Evolutionary conservation across 2,797 vertebrate species (phyloP).

Genomic region (Clarias laeviceps): DNA sequence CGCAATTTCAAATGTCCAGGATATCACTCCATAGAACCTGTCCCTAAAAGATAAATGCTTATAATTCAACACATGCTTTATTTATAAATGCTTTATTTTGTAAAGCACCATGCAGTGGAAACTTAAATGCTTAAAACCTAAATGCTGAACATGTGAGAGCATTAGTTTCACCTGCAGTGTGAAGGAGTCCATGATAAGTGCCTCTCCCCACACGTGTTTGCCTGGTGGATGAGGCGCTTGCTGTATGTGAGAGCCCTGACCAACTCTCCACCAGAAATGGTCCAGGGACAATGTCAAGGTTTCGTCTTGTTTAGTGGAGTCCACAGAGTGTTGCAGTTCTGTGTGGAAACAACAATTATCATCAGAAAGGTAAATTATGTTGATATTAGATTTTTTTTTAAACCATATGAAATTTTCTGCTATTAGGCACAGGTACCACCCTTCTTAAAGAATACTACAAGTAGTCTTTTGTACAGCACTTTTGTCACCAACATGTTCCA

Average conservation of each 20-base stretch:
- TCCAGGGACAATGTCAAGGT: constrained; percentile 84
- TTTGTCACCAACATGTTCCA: background rate
- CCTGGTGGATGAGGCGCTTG: constrained; percentile 91
- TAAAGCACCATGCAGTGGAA: background rate
- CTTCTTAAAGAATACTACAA: background rate
- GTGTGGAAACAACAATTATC: constrained; percentile 19
- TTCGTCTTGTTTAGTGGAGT: constrained; percentile 75
- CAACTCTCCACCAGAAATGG: constrained; percentile 97
- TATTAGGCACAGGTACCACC: background rate
- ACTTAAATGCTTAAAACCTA: background rate
- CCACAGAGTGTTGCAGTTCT: constrained; percentile 77
- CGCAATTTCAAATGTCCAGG: no score
- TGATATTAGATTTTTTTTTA: background rate
- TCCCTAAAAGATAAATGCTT: background rate
- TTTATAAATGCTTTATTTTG: background rate
- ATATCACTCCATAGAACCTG: no score
- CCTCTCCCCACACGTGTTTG: constrained; percentile 97
- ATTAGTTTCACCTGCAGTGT: constrained; percentile 83
- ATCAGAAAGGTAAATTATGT: background rate
- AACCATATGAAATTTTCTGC: background rate
- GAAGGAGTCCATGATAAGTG: constrained; percentile 88
- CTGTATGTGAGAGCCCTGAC: constrained; percentile 96
- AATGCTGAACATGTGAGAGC: background rate
- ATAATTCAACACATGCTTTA: background rate
- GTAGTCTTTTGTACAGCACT: no score